Evolutionary conservation across 1,140 invertebrate species (phyloP).

Genomic region (Drosophila navojoa): DNA sequence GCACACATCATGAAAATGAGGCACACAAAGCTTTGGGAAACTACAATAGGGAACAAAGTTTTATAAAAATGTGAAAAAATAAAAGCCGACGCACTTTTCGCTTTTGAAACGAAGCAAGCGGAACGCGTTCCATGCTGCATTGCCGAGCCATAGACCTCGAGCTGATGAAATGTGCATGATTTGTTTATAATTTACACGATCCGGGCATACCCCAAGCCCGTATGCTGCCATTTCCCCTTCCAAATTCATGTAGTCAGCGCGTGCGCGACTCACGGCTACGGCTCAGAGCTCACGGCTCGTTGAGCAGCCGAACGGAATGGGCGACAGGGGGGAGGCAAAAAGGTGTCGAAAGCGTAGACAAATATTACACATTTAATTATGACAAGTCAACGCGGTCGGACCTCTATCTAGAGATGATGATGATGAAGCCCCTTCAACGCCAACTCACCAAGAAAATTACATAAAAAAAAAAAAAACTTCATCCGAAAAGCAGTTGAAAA

Average conservation of each 20-base stretch:
- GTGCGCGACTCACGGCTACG: slow-evolving; percentile 38
- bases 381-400: slow-evolving; percentile 47
- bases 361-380: slow-evolving; percentile 80
- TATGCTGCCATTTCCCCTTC: neutral
- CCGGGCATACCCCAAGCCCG: neutral
- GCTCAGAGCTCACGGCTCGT: slow-evolving; percentile 44
- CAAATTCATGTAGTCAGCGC: slow-evolving; percentile 23
- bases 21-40: slow-evolving; percentile 30
- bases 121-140: slow-evolving; percentile 45
- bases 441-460: slow-evolving; percentile 44
- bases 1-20: slow-evolving; percentile 41
- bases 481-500: slow-evolving; percentile 18
- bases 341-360: slow-evolving; percentile 71
- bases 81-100: slow-evolving; percentile 65
- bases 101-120: slow-evolving; percentile 67
- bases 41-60: slow-evolving; percentile 37
- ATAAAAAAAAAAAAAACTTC: neutral
- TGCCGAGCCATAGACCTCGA: slow-evolving; percentile 17
- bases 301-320: slow-evolving; percentile 23
- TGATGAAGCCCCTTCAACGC: slow-evolving; percentile 7
- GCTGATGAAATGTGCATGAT: slow-evolving; percentile 68
- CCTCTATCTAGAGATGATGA: slow-evolving; percentile 5
- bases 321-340: slow-evolving; percentile 12
- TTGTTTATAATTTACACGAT: slow-evolving; percentile 65
- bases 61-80: neutral